phyloP scores from a whole-genome alignment of 2,888 invertebrate genomes.

The Erebia palarica region DNA sequence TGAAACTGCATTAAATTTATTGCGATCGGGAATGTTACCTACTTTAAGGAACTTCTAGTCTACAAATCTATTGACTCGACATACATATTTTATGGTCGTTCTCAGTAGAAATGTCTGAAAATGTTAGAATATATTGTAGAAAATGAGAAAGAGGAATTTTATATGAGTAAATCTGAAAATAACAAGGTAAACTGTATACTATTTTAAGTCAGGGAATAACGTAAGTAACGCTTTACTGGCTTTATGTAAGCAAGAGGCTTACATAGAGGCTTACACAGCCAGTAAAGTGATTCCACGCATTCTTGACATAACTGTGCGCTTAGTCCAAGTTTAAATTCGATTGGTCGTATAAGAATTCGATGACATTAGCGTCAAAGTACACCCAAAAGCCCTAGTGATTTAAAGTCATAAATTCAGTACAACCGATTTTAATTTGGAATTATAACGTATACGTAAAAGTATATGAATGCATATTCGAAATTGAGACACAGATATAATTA shows the following conservation, averaged over 20 bases:
- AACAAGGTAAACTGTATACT: background rate
- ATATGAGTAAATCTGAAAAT: conserved; percentile 1
- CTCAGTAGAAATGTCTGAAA: conserved; percentile 1
- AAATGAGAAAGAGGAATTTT: background rate
- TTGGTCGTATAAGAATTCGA: too few species aligned
- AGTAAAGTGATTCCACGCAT: conserved; percentile 61
- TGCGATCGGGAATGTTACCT: conserved; percentile 9
- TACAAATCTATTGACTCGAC: conserved; percentile 13
- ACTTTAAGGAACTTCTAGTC: conserved; percentile 16
- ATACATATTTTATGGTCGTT: conserved; percentile 5
- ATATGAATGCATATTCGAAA: too few species aligned
- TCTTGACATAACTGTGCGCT: conserved; percentile 48
- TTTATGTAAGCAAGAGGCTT: too few species aligned
- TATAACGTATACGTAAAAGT: too few species aligned
- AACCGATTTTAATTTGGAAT: too few species aligned
- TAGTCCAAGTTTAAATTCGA: too few species aligned
- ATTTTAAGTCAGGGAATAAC: conserved; percentile 52
- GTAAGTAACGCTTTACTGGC: conserved; percentile 63
- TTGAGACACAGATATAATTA: too few species aligned
- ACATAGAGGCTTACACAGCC: conserved; percentile 63
- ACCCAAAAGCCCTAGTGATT: too few species aligned
- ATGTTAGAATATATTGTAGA: background rate
- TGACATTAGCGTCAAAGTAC: too few species aligned
- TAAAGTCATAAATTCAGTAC: too few species aligned
- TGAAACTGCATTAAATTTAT: conserved; percentile 30